Evolutionary conservation across 30 jellyfish, hydroid and myxozoan genomes (phyloP), one percentile per base, ranked within the genome.

Genomic region (Pelagia noctiluca): DNA sequence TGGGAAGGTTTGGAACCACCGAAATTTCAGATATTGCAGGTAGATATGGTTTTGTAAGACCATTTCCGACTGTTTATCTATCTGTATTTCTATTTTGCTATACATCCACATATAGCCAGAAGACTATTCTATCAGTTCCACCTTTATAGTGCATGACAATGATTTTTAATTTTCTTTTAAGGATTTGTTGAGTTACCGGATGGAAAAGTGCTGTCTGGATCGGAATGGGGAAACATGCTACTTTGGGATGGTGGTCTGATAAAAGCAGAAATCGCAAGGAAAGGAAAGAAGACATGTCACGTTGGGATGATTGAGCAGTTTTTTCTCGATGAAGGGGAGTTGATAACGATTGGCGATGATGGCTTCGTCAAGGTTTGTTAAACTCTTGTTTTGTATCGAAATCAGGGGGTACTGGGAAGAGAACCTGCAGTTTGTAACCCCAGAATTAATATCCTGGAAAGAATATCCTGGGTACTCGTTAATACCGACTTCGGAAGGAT

Each of bases 201-300:
- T 80, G 98, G 98, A 30, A 93, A 93, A 63, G 98, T 93, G 21
- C 65, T 93, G 54, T 93, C 98, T 24, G 98, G 98, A 1, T 75
- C 96, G 3, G 98, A 93, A 76, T 93, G 98, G 98, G 98, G 98
- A 18, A 93, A 93, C 84, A 88, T 93, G 97, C 67, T 93, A 47
- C 74, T 93, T 18, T 93, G 98, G 98, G 98, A 93, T 76, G 98
- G 97, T 60, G 97, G 98, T 12, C 87, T 93, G 0, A 93, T 93
- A 75, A 93, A 93, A 76, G 98, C 71, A 19, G 98, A 93, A 38
- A 66, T 93, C 1, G 77, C 89, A 10, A 89, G 98, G 29, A 93
- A 93, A 76, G 97, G 96, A 63, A 87, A 87, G 85, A 93, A 93
- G 37, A 68, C 92, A 13, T 93, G 98, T 71, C 98, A 93, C 76